Base-by-base conservation (phyloP, 2,888 invertebrate genomes). In the Cheilosia pagana region DNA sequence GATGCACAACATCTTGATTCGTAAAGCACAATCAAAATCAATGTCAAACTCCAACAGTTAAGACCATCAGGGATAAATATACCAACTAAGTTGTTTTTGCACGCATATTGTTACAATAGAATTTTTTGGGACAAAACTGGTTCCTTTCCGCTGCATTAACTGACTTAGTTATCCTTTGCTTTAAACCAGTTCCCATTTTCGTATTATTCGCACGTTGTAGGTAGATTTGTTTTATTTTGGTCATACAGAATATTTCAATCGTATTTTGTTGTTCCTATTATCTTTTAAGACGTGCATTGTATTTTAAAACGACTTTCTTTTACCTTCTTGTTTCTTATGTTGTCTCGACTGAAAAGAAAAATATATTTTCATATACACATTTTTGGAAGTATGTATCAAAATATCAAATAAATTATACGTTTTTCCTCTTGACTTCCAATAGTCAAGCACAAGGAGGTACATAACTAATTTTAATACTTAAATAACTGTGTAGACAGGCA, bases 101-200 rank as follows among this genome's bases (percentile, higher is more conserved):
- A 63, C 12, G 19, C 28, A 63, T 55, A 19, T 1, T 65, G 25
- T 74, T 71, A 19, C 39, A 52, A 48, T 45, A 43, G n/a, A 68
- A 76, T 43, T 62, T 43, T 62, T 45, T 82, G 78, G 41, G 72
- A 62, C 25, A 50, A 52, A 82, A 78, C 82, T 72, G 82, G 82
- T 82, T 82, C 52, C 70, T 45, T 77, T 81, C 60, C 10, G 43
- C 68, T 55, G 25, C 48, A 16, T 67, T 78, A 55, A 35, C 59
- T 71, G 59, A 53, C 45, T 70, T 55, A 71, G 77, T 71, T 65
- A 59, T 71, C 45, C 81, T 77, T 77, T 45, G 23, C 23, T 48
- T 65, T 14, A 72, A 82, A 82, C 82, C 82, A 72, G 82, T 82
- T 82, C 59, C 23, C 25, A 55, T 14, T 57, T 45, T 21, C 19